A percentile compares a stretch with the other conserved stretches of the same genome.
phyloP scores from a whole-genome alignment of 1,140 invertebrate genomes.

The Ips nitidus region DNA sequence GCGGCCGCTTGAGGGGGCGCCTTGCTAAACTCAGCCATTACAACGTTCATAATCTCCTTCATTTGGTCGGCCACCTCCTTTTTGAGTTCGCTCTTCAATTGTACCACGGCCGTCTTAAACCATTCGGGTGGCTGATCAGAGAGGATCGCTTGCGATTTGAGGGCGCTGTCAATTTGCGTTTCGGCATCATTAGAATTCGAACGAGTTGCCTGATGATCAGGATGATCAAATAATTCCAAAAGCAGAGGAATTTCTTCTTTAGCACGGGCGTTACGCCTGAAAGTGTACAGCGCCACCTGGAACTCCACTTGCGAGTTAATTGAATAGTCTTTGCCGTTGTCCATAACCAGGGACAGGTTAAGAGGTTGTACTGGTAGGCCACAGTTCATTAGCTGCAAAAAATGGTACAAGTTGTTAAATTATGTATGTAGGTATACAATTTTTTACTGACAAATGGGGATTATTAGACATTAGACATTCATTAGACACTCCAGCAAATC shows the following conservation, averaged over 20 bases:
- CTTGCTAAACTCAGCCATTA: slow-evolving; percentile 25
- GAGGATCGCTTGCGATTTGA: too few relatives aligned
- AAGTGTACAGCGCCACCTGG: slow-evolving; percentile 46
- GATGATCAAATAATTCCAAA: too few relatives aligned
- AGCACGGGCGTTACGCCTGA: slow-evolving; percentile 30
- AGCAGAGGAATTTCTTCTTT: too few relatives aligned
- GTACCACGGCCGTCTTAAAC: slow-evolving; percentile 46
- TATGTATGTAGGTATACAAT: too few relatives aligned
- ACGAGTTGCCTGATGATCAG: too few relatives aligned
- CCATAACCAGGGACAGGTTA: slow-evolving; percentile 45
- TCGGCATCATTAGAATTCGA: too few relatives aligned
- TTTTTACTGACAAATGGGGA: too few relatives aligned
- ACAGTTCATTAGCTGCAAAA: slow-evolving; percentile 48
- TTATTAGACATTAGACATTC: too few relatives aligned
- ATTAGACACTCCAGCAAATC: too few relatives aligned
- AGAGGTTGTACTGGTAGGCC: slow-evolving; percentile 45
- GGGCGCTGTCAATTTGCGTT: too few relatives aligned
- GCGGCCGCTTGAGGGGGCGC: slow-evolving; percentile 1
- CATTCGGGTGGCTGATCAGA: slow-evolving; percentile 42
- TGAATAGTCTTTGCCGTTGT: slow-evolving; percentile 43
- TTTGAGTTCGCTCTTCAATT: slow-evolving; percentile 43
- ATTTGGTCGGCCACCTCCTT: slow-evolving; percentile 38
- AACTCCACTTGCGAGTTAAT: slow-evolving; percentile 47
- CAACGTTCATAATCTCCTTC: slow-evolving; percentile 22
- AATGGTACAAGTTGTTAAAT: background rate